Conservation (phyloP, 53 echinoderm and acorn worm species). For the Echinarachnius parma region DNA sequence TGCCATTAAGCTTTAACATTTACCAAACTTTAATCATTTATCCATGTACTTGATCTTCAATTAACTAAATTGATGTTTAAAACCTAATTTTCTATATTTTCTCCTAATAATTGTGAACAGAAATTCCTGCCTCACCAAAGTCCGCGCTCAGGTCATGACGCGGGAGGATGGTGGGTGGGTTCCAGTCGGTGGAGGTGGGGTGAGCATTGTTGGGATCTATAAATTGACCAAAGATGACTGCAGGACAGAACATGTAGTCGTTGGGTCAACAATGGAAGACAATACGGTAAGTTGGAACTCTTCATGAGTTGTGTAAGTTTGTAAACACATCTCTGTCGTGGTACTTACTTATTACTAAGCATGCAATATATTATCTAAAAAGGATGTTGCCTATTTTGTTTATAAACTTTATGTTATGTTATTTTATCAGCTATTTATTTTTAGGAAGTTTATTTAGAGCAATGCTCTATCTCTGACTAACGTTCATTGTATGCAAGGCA, state of each 20-base stretch:
- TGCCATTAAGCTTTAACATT: background rate
- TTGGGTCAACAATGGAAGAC: slow-evolving; percentile 72
- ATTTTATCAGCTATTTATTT: too few relatives aligned
- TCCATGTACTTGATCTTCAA: background rate
- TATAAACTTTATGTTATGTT: too few relatives aligned
- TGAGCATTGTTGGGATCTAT: slow-evolving; percentile 91
- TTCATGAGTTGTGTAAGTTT: too few relatives aligned
- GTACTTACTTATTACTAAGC: too few relatives aligned
- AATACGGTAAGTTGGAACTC: slow-evolving; percentile 76
- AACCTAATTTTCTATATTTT: too few relatives aligned
- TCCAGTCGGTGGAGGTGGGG: slow-evolving; percentile 91
- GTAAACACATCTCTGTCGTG: too few relatives aligned
- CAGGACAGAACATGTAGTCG: slow-evolving; percentile 74
- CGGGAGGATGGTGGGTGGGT: slow-evolving; percentile 96
- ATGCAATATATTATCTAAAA: too few relatives aligned
- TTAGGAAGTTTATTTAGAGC: too few relatives aligned
- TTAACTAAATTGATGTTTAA: background rate
- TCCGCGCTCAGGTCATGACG: slow-evolving; percentile 96
- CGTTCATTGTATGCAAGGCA: too few relatives aligned
- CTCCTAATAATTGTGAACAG: slow-evolving; percentile 38
- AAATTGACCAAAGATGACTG: slow-evolving; percentile 52
- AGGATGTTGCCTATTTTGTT: too few relatives aligned
- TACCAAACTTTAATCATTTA: background rate
- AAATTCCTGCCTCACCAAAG: slow-evolving; percentile 84
- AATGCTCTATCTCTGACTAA: too few relatives aligned